phyloP scores from a whole-genome alignment of 2,113 vertebrate species.

The Rafetus swinhoei region DNA sequence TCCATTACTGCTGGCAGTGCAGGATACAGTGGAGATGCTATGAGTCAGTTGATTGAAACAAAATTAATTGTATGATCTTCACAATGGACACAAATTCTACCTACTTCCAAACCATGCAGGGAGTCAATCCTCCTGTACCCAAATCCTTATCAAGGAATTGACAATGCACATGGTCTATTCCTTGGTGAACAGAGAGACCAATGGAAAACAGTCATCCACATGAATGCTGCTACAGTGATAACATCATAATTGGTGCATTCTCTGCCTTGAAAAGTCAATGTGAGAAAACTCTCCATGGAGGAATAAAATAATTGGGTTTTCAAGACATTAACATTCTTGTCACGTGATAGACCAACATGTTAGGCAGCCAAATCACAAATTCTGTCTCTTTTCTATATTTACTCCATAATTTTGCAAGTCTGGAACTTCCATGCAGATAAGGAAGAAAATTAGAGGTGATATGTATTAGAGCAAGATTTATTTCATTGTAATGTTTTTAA shows the following conservation, averaged over 20 bases:
- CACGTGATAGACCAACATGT: background rate
- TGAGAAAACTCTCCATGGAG: background rate
- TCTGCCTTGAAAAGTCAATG: conserved; percentile 1
- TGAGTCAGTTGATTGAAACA: background rate
- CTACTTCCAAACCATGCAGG: background rate
- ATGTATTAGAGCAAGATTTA: background rate
- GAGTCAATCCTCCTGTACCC: background rate
- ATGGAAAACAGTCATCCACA: background rate
- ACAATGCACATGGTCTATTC: background rate
- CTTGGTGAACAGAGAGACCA: background rate
- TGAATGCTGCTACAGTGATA: background rate
- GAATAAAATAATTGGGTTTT: background rate
- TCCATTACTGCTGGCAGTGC: background rate
- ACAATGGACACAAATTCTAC: background rate
- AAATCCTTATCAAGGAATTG: background rate
- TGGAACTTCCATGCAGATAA: conserved; percentile 60
- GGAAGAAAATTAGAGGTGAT: background rate
- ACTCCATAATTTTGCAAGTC: conserved; percentile 51
- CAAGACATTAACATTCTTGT: conserved; percentile 47
- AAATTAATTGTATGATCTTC: background rate
- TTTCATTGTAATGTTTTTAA: background rate
- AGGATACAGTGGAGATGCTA: background rate
- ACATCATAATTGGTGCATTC: background rate
- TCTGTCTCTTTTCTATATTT: conserved; percentile 46
- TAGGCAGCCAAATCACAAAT: conserved; percentile 20